phyloP scores from a whole-genome alignment of 2,888 invertebrate species.

The Patella ulyssiponensis region DNA sequence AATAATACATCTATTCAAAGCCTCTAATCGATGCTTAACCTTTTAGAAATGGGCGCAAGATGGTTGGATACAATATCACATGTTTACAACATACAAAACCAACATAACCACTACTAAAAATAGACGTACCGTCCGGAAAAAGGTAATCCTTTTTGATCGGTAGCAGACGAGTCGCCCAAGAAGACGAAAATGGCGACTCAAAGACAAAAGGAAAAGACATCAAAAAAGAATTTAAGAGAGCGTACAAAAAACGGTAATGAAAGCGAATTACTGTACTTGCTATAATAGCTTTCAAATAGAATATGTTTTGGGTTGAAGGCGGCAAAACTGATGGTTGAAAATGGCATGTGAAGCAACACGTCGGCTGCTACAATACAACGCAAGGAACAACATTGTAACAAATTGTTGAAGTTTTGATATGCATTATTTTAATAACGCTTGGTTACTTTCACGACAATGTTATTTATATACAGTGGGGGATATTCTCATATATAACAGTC shows the following conservation, averaged over 20 bases:
- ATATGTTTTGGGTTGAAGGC: neutral
- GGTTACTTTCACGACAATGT: neutral
- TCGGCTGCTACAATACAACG: slow-evolving; percentile 27
- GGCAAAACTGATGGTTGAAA: neutral
- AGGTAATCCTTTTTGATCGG: slow-evolving; percentile 28
- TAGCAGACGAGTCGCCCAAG: slow-evolving; percentile 43
- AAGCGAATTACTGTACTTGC: neutral
- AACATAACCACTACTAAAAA: no score
- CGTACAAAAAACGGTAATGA: slow-evolving; percentile 18
- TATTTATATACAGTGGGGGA: neutral
- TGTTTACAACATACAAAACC: no score
- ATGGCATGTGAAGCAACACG: slow-evolving; percentile 12
- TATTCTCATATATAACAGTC: no score
- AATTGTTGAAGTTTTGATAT: neutral
- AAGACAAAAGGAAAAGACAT: slow-evolving; percentile 38
- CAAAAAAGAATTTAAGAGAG: slow-evolving; percentile 32
- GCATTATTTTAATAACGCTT: neutral
- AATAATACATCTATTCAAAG: no score
- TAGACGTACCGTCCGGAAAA: slow-evolving; percentile 19
- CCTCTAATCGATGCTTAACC: no score
- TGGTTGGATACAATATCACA: no score
- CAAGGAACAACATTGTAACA: slow-evolving; percentile 11
- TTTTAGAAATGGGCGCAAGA: no score
- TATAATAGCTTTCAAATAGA: neutral
- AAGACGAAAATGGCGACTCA: slow-evolving; percentile 41